phyloP scores from a whole-genome alignment of 2,113 vertebrate species.

The Lanius collurio region DNA sequence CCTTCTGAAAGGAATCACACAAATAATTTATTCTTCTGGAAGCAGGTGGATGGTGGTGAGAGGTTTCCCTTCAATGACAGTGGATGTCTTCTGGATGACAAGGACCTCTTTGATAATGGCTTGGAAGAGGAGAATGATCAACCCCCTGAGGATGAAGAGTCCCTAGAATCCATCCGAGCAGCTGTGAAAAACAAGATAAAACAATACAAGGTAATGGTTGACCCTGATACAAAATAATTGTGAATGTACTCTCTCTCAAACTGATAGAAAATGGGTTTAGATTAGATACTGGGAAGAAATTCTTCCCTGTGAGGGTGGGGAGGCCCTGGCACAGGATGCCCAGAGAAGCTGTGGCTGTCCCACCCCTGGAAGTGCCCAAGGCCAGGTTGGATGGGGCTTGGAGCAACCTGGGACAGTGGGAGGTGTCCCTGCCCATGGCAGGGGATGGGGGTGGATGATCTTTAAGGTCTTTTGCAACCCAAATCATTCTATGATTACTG shows the following conservation, averaged over 20 bases:
- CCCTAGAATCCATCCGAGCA: constrained; percentile 85
- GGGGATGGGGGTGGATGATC: fast-evolving
- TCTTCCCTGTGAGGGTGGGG: fast-evolving
- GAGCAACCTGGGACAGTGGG: fast-evolving
- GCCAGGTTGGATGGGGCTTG: fast-evolving
- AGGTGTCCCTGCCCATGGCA: not conserved
- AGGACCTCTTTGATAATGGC: constrained; percentile 88
- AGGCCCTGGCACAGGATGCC: not conserved
- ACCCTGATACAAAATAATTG: not conserved
- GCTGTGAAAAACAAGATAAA: constrained; percentile 84
- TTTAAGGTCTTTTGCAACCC: not conserved
- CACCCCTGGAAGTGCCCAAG: not conserved
- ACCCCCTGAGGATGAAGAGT: constrained; percentile 79
- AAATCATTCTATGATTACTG: not conserved
- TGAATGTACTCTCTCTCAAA: not conserved
- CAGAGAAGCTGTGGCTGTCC: not conserved
- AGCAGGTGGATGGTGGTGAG: constrained; percentile 40
- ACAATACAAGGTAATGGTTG: constrained; percentile 76
- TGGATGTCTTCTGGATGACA: constrained; percentile 86
- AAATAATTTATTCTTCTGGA: not conserved
- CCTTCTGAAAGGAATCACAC: not conserved
- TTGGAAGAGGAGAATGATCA: constrained; percentile 71
- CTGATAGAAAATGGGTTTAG: not conserved
- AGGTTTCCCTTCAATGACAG: constrained; percentile 82
- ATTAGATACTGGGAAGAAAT: not conserved